phyloP scores from a whole-genome alignment of 2,797 vertebrate genomes.

The Nyctibius grandis region DNA sequence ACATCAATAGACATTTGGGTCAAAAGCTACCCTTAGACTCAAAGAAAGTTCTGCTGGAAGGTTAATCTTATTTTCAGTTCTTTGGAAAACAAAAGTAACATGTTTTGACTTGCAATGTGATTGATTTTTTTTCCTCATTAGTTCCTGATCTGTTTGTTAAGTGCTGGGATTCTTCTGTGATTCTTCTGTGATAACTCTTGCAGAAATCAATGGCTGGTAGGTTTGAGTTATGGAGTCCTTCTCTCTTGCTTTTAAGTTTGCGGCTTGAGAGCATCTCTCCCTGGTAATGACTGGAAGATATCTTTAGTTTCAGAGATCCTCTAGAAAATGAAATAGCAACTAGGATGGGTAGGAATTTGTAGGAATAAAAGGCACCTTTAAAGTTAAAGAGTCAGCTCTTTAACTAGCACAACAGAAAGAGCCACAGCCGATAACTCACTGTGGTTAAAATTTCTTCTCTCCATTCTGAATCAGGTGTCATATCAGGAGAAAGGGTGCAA shows the following conservation, averaged over 20 bases:
- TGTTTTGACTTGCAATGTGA: background rate
- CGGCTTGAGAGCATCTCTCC: background rate
- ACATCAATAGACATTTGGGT: background rate
- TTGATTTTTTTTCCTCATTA: slow-evolving; percentile 13
- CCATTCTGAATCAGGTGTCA: background rate
- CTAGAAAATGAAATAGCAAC: background rate
- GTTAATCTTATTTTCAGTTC: slow-evolving; percentile 30
- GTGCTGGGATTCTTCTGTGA: background rate
- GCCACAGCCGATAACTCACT: background rate
- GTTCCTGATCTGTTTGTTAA: slow-evolving; percentile 11
- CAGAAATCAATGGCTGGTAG: background rate
- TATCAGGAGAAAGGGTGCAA: rapidly evolving
- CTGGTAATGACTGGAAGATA: background rate
- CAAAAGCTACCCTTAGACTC: slow-evolving; percentile 12
- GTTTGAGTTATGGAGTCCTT: background rate
- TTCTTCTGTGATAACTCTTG: background rate
- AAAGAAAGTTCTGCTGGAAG: slow-evolving; percentile 12
- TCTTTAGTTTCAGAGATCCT: background rate
- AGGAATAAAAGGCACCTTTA: background rate
- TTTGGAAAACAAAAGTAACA: background rate
- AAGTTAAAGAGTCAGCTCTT: background rate
- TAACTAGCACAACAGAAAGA: background rate
- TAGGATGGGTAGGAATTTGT: background rate
- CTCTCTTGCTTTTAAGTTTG: background rate
- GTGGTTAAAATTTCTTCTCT: background rate